Base-by-base conservation (phyloP, 2,888 invertebrate species). In the Seira sanloemensis region DNA sequence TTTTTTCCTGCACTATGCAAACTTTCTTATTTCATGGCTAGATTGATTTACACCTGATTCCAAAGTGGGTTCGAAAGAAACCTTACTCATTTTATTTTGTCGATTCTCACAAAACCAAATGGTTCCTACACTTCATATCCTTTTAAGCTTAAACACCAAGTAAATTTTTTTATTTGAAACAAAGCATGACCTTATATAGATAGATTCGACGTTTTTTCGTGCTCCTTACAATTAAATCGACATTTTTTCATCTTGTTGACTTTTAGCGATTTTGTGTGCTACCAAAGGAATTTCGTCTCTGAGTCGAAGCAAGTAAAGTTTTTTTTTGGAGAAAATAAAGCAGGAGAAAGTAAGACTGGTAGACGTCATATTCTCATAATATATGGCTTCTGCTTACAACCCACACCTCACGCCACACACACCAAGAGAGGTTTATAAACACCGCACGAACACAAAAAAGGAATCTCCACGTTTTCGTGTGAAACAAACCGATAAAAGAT, bases 11-110 rank as follows among this genome's bases (percentile, higher is more conserved):
- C n/a, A n/a, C n/a, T n/a, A n/a, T n/a, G n/a, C n/a, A n/a, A 75
- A 65, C 46, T 16, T 50, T 16, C 27, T 75, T 74, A 69, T 80
- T 80, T 74, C 69, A 80, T 80, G 69, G 69, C 16, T 76, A 76
- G 81, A 81, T 81, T 81, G 81, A 81, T 81, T 81, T 81, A 81
- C 81, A 81, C 81, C 81, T 81, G 81, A 81, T 71, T 81, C 81
- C 71, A 46, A 21, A 21, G 24, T 24, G 69, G 74, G 74, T 80
- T 76, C 71, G 21, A 50, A 26, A 71, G 69, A 71, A 62, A 65
- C 50, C 69, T 71, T 71, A 76, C 65, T 50, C 78, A 25, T 7
- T 23, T 68, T 23, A n/a, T 25, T 68, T 2, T 68, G 25, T 16
- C 16, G 24, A 24, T 19, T 23, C 66, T 23, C 5, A 21, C 21